Conservation (phyloP, 2,888 invertebrate species). For the Thymelicus acteon region DNA sequence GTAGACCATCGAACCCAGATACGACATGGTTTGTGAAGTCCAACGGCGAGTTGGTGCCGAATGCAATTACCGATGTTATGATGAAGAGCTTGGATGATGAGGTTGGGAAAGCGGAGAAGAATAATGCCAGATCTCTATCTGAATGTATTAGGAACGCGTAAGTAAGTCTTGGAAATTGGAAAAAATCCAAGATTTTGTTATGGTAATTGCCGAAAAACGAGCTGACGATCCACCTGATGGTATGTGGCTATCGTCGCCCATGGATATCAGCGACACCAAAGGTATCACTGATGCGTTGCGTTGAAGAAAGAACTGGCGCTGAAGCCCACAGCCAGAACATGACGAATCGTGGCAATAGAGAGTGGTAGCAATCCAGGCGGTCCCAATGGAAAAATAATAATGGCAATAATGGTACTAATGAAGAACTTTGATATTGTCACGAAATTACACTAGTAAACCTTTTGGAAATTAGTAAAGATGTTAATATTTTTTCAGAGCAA, state of each 20-base stretch:
- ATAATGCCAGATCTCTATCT: slow-evolving; percentile 59
- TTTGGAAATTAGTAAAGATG: background rate
- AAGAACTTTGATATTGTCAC: background rate
- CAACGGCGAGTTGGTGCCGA: slow-evolving; percentile 61
- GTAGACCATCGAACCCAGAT: slow-evolving; percentile 57
- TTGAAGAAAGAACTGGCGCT: too few relatives aligned
- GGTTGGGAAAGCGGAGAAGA: slow-evolving; percentile 61
- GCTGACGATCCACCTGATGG: too few relatives aligned
- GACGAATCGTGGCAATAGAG: too few relatives aligned
- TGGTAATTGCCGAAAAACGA: too few relatives aligned
- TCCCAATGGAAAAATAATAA: too few relatives aligned
- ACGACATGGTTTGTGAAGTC: slow-evolving; percentile 63
- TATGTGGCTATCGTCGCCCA: too few relatives aligned
- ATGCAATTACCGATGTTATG: slow-evolving; percentile 53
- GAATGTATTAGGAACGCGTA: slow-evolving; percentile 59
- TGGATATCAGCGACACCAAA: too few relatives aligned
- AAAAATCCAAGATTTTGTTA: background rate
- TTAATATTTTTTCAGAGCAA: slow-evolving; percentile 55
- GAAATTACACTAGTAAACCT: background rate
- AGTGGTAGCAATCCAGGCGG: too few relatives aligned
- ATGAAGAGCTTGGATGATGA: slow-evolving; percentile 55
- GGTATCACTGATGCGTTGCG: too few relatives aligned
- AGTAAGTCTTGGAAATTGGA: slow-evolving; percentile 50
- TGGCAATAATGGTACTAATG: too few relatives aligned
- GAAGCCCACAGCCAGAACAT: too few relatives aligned